Evolutionary conservation across 2,113 vertebrate genomes (phyloP), one percentile per base, ranked within the genome.

Genomic region (Mormyrus iriodes): DNA sequence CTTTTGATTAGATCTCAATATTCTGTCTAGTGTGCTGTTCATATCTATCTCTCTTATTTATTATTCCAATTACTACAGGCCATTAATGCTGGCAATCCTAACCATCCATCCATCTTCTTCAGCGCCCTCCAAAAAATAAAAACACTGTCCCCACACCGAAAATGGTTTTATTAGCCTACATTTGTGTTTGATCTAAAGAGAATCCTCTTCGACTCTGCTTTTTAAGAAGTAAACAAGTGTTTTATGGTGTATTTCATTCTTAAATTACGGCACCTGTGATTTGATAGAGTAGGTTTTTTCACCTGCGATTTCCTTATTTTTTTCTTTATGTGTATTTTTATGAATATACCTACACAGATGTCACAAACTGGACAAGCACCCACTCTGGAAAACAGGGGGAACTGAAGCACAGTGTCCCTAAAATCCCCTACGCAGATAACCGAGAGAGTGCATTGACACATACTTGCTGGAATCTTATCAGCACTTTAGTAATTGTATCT

Each of bases 21-120:
- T 93, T 90, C 92, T 65, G 88, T 76, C 7, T 52, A 73, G 90
- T 90, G 91, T 90, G 88, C 91, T 91, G 90, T 91, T 88, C 91
- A 90, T 90, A 88, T 94, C 94, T 94, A 94, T 92, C 90, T 82
- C 90, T 88, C 88, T 94, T 93, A 94, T 49, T 93, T 93, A 94
- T 49, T 91, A 92, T 83, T 88, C 31, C 88, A 91, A 92, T 93
- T 92, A 90, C 88, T 52, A 65, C 5, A 48, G 7, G 4, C 89
- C 39, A 15, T 90, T 90, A 91, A 88, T 90, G 82, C 87, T 89
- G 87, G 58, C 55, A 58, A 19, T 87, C 90, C 86, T 85, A 48
- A 53, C 52, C 52, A 17, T 86, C 88, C 87, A 19, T 85, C 52
- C 1, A 90, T 89, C 89, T 88, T 21, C 46, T 69, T 52, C 21